Percentiles rank a stretch among this genome's conserved stretches.
phyloP scores from a whole-genome alignment of 2,888 invertebrate genomes.

The Hydrotaea diabolus region DNA sequence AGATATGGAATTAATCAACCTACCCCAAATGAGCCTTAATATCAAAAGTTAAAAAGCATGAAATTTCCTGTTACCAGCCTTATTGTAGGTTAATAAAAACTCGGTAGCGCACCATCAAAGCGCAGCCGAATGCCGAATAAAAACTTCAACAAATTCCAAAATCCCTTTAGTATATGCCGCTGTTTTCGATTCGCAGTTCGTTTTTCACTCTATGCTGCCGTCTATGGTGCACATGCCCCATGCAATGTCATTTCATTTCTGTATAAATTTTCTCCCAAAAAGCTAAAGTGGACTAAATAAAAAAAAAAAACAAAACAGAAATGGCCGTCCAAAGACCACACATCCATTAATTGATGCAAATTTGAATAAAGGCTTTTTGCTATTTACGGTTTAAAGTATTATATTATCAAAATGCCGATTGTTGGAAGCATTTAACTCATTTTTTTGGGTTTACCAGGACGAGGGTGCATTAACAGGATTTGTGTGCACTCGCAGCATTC shows the following conservation, averaged over 20 bases:
- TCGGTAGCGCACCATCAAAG: background rate
- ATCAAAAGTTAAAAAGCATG: too few species aligned
- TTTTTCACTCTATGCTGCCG: background rate
- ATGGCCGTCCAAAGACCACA: constrained; percentile 19
- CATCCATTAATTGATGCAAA: constrained; percentile 32
- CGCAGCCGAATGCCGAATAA: background rate
- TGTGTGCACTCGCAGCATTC: background rate
- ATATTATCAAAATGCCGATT: constrained; percentile 29
- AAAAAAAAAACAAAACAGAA: background rate
- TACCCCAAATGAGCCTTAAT: too few species aligned
- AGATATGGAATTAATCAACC: too few species aligned
- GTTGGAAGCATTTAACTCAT: constrained; percentile 23
- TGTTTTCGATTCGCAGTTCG: background rate
- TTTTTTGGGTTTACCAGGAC: constrained; percentile 14
- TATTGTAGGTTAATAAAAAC: background rate
- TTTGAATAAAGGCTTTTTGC: constrained; percentile 31
- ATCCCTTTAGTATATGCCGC: background rate
- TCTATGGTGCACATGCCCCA: background rate
- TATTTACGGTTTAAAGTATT: constrained; percentile 33
- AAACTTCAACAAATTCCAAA: background rate
- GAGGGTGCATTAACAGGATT: constrained; percentile 22
- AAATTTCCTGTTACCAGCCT: too few species aligned
- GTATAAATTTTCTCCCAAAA: constrained; percentile 17
- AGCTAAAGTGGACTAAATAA: background rate
- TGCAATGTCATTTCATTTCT: background rate